These are phyloP conservation scores for Plotosus lineatus DNA, from an alignment of 2,113 vertebrate genomes.

Conservation along the genomic window DNA sequence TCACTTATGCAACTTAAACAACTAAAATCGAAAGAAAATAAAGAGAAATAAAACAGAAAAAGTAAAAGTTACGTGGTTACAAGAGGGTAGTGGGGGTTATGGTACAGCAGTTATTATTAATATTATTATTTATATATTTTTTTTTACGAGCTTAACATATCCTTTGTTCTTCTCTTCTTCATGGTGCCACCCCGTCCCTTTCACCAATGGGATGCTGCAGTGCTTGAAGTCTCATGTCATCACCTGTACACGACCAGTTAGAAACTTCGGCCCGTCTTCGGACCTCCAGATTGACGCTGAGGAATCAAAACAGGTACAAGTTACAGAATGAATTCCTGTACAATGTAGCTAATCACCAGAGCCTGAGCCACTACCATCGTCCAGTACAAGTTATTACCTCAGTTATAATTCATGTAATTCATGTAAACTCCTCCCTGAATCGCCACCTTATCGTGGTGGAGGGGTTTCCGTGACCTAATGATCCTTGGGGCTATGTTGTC, in stretches of 20 bases:
- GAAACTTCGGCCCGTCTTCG: constrained; percentile 93
- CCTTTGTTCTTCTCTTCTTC: constrained; percentile 67
- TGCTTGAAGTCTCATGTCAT: constrained; percentile 88
- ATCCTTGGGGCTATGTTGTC: too few species aligned
- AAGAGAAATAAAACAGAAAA: constrained; percentile 71
- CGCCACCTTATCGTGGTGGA: too few species aligned
- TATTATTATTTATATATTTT: neutral
- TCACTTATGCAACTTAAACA: constrained; percentile 53
- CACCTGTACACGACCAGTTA: constrained; percentile 89
- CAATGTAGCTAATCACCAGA: neutral
- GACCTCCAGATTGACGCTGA: constrained; percentile 93
- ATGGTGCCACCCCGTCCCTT: constrained; percentile 77
- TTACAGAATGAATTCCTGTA: neutral
- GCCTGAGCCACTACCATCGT: neutral
- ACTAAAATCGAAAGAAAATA: constrained; percentile 67
- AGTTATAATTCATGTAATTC: neutral
- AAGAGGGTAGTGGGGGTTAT: constrained; percentile 85
- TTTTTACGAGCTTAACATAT: constrained; percentile 77
- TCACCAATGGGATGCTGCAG: constrained; percentile 75
- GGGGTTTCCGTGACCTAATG: too few species aligned
- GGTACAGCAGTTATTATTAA: constrained; percentile 85
- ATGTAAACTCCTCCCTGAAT: too few species aligned
- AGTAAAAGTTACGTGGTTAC: constrained; percentile 69
- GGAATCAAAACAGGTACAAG: constrained; percentile 54
- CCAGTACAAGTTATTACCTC: neutral